These are phyloP conservation scores for Parapsyche elsis DNA, from an alignment of 1,140 invertebrate genomes.

Conservation along the genomic window DNA sequence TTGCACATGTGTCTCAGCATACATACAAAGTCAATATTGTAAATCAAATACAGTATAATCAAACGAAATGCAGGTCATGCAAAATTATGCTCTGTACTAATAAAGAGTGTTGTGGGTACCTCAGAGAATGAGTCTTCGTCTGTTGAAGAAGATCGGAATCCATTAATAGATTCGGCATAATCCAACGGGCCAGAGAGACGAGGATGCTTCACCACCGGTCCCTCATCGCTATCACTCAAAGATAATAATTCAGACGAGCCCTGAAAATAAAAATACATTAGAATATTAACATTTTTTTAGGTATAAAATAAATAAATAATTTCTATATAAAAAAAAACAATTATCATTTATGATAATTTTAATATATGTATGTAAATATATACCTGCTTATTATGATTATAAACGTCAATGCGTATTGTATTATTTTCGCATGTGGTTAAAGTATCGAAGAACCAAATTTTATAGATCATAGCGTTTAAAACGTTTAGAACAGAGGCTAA, in stretches of 20 bases:
- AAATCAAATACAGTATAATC: not conserved
- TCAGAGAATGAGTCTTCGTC: conserved; percentile 52
- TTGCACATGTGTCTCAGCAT: not conserved
- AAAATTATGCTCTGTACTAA: not conserved
- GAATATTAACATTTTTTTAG: not conserved
- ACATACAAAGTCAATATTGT: not conserved
- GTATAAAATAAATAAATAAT: not conserved
- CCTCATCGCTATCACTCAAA: conserved; percentile 73
- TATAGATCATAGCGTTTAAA: not conserved
- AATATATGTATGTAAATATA: no score
- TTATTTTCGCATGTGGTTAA: not conserved
- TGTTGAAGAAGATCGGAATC: conserved; percentile 19
- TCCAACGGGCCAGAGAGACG: conserved; percentile 64
- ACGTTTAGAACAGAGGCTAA: no score
- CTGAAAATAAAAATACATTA: conserved; percentile 10
- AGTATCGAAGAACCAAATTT: not conserved
- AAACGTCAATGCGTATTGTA: not conserved
- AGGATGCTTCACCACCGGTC: conserved; percentile 76
- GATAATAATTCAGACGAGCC: conserved; percentile 1
- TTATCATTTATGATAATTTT: no score
- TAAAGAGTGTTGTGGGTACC: conserved; percentile 25
- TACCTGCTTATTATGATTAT: not conserved
- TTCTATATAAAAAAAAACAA: not conserved
- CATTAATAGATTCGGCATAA: conserved; percentile 36
- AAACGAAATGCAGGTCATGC: conserved; percentile 6